Evolutionary conservation across 2,797 vertebrate species (phyloP), one percentile per base, ranked within the genome.

Genomic region (Micropoecilia bifurca): DNA sequence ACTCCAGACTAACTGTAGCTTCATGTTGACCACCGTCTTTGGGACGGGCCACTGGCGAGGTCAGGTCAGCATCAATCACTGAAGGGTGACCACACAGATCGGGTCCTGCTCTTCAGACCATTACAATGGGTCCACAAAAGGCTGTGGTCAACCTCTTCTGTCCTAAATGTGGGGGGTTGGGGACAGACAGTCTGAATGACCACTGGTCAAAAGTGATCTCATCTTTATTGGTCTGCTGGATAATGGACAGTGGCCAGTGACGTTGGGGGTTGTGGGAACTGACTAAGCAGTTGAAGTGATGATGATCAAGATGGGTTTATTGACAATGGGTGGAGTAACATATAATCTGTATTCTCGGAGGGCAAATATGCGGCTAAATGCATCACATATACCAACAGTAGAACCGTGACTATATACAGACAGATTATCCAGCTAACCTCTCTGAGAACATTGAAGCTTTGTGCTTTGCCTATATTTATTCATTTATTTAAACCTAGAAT

Each of bases 1-100:
- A 95, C 96, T 96, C 12, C 25, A 28, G 57, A 14, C 95, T 97
- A 97, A 97, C 97, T 97, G 96, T 95, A 89, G 93, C 92, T 93
- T 92, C 87, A 36, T 85, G 93, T 92, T 95, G 94, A 92, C 94
- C 93, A 94, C 83, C 91, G 87, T 91, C 89, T 85, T 83, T 89
- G 87, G 91, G 92, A 80, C 87, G 83, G 3, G 75, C 89, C 95
- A 90, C 89, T 47, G 72, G 77, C 76, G 88, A 82, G 95, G 91
- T 93, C 93, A 94, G 93, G 87, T 87, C 89, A 85, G 89, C 94
- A 95, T 96, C 94, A 91, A 89, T 94, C 95, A 93, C 85, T 0
- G 68, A 83, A 57, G 39, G 74, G 76, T 78, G 80, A 78, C 83
- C 78, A 83, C 88, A 92, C 89, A 92, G 82, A 84, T 87, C 6